These are phyloP conservation scores for Pinna nobilis DNA, from an alignment of 1,140 invertebrate genomes.

Conservation along the genomic window DNA sequence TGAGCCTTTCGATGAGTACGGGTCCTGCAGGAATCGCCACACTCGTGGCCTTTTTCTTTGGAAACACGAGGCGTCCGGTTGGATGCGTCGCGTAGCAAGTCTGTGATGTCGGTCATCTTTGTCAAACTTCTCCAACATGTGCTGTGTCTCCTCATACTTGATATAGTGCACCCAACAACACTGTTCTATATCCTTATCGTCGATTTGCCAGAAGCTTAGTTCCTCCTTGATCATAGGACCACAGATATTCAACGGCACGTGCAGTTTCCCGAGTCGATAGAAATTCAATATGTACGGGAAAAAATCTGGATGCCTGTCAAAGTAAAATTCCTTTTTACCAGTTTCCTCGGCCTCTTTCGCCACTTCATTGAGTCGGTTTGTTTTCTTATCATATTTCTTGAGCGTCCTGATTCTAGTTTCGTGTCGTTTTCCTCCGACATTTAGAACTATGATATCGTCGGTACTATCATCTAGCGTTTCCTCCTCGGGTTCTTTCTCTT, in stretches of 20 bases:
- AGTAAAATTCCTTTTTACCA: slow-evolving; percentile 89
- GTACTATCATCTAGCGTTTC: not conserved
- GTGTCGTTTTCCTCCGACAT: slow-evolving; percentile 39
- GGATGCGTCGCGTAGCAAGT: slow-evolving; percentile 38
- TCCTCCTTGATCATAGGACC: slow-evolving; percentile 98
- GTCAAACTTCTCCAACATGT: slow-evolving; percentile 50
- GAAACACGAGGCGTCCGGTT: slow-evolving; percentile 56
- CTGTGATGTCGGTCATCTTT: slow-evolving; percentile 33
- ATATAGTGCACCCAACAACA: slow-evolving; percentile 56
- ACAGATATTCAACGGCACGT: slow-evolving; percentile 98
- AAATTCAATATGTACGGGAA: slow-evolving; percentile 99
- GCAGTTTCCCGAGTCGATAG: slow-evolving; percentile 97
- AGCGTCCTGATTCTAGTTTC: slow-evolving; percentile 38
- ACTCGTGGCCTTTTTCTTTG: slow-evolving; percentile 49
- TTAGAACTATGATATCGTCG: slow-evolving; percentile 33
- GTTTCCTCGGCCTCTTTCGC: slow-evolving; percentile 27
- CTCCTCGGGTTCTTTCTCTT: slow-evolving; percentile 7
- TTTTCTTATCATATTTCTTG: slow-evolving; percentile 17
- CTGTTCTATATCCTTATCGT: slow-evolving; percentile 50
- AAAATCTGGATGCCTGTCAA: slow-evolving; percentile 98
- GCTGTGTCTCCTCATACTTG: slow-evolving; percentile 41
- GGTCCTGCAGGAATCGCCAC: slow-evolving; percentile 49
- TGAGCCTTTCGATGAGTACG: slow-evolving; percentile 34
- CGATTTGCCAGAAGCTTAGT: slow-evolving; percentile 86
- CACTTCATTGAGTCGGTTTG: slow-evolving; percentile 24